Evolutionary conservation across 2,888 invertebrate genomes (phyloP).

Genomic region (Heliothis peltigera): DNA sequence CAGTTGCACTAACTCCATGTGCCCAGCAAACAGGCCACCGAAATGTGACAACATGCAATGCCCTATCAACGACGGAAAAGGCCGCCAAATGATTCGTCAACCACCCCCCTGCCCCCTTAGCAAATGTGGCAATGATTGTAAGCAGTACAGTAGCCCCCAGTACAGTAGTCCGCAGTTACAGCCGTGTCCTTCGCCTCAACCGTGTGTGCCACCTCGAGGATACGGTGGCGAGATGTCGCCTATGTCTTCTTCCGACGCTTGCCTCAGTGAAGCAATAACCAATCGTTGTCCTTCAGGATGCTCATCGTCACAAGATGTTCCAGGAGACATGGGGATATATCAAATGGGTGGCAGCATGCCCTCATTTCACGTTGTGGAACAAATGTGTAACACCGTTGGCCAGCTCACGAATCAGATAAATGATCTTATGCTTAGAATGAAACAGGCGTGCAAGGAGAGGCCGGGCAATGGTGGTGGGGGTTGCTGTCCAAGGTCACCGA

Average conservation of each 20-base stretch:
- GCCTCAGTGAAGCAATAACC: neutral
- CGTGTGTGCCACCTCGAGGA: conserved; percentile 12
- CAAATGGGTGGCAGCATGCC: conserved; percentile 20
- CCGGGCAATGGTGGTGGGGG: neutral
- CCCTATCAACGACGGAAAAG: conserved; percentile 56
- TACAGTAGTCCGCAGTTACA: conserved; percentile 54
- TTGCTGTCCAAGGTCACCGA: conserved; percentile 3
- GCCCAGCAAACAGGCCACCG: conserved; percentile 76
- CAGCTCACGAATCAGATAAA: conserved; percentile 68
- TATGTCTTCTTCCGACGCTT: conserved; percentile 35
- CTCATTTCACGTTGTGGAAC: conserved; percentile 60
- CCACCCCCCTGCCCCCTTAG: conserved; percentile 56
- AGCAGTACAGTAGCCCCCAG: conserved; percentile 5
- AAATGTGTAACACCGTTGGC: conserved; percentile 73
- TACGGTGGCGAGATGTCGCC: neutral
- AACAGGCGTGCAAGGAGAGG: conserved; percentile 32
- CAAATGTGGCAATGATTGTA: conserved; percentile 69
- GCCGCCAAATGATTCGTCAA: rapidly evolving
- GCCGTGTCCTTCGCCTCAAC: neutral
- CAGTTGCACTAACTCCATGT: conserved; percentile 72
- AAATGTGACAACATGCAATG: conserved; percentile 66
- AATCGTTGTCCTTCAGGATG: conserved; percentile 44
- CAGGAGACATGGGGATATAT: conserved; percentile 59
- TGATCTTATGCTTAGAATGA: conserved; percentile 67
- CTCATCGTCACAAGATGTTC: conserved; percentile 59